A percentile compares a stretch with the other conserved stretches of the same genome.
Evolutionary conservation across 2,888 invertebrate species (phyloP).

Genomic region (Gortyna flavago): DNA sequence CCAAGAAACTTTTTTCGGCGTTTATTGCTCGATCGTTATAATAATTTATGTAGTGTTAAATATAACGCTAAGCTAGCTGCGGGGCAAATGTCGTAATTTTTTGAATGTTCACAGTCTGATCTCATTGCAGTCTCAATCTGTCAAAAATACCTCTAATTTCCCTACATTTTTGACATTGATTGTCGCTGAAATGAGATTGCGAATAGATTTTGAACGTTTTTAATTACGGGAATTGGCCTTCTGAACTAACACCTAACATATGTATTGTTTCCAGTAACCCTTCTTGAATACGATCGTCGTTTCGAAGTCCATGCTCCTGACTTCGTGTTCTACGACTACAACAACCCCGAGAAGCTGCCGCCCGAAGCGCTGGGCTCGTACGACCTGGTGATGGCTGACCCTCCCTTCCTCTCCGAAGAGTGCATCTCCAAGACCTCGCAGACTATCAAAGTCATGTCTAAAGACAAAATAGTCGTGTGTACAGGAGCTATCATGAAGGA

Average conservation of each 20-base stretch:
- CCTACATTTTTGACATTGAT: no score
- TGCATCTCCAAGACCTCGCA: slow-evolving; percentile 95
- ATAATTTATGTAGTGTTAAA: no score
- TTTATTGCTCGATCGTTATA: no score
- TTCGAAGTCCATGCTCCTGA: slow-evolving; percentile 94
- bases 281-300: slow-evolving; percentile 96
- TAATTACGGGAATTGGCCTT: no score
- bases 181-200: no score
- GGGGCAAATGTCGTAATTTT: no score
- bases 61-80: no score
- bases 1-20: no score
- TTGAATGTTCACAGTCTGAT: no score
- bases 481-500: slow-evolving; percentile 96
- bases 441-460: slow-evolving; percentile 93
- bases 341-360: slow-evolving; percentile 92
- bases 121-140: no score
- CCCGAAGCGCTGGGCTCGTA: slow-evolving; percentile 90
- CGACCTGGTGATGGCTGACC: slow-evolving; percentile 97
- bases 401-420: slow-evolving; percentile 98
- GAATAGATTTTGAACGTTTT: no score
- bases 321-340: slow-evolving; percentile 97
- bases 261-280: slow-evolving; percentile 89
- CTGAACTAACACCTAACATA: not conserved
- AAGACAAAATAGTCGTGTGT: slow-evolving; percentile 95
- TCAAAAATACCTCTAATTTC: no score